Percentiles rank a stretch among this genome's conserved stretches.
Conservation (phyloP, 2,888 invertebrate genomes). For the Tethea ocularis region DNA sequence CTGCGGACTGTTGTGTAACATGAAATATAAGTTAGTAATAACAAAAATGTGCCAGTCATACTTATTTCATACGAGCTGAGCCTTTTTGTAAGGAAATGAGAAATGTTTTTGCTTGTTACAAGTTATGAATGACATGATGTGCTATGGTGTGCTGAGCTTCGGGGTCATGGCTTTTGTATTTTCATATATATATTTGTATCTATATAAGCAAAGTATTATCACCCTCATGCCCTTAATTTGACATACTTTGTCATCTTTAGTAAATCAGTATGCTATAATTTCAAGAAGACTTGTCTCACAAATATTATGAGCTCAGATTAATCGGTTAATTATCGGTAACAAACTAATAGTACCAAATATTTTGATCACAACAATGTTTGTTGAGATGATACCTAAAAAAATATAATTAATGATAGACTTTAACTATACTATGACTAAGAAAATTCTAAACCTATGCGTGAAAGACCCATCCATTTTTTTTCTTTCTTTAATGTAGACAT, state of each 20-base stretch:
- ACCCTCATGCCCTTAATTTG: neutral
- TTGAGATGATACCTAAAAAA: too few species aligned
- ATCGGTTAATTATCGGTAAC: too few species aligned
- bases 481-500: too few species aligned
- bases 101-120: constrained; percentile 8
- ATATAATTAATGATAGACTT: too few species aligned
- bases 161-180: neutral
- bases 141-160: neutral
- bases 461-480: too few species aligned
- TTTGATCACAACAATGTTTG: too few species aligned
- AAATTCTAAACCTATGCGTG: too few species aligned
- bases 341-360: too few species aligned
- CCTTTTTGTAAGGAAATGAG: constrained; percentile 12
- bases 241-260: neutral
- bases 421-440: too few species aligned
- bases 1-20: constrained; percentile 51
- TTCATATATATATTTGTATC: neutral
- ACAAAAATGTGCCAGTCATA: constrained; percentile 31
- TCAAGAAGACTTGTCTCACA: too few species aligned
- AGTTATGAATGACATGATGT: neutral
- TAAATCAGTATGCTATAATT: too few species aligned
- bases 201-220: neutral
- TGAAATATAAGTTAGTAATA: constrained; percentile 38
- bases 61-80: constrained; percentile 18
- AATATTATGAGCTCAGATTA: too few species aligned